A percentile compares a stretch with the other conserved stretches of the same genome.
phyloP scores from a whole-genome alignment of 2,888 invertebrate species.

The Tiphia femorata region DNA sequence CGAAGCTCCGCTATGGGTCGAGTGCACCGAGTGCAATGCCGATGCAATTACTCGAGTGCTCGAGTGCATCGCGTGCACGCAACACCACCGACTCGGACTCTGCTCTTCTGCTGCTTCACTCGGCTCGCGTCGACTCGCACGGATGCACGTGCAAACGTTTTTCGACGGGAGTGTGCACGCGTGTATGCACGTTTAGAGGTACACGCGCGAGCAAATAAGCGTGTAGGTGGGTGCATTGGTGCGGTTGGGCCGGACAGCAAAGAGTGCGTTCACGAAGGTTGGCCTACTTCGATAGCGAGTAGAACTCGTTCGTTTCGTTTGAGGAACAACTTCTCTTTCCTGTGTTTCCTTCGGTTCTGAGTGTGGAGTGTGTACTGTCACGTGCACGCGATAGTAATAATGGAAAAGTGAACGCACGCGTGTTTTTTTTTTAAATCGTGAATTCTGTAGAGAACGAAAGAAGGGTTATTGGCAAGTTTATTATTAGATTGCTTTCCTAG shows the following conservation, averaged over 20 bases:
- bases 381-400: too few relatives aligned
- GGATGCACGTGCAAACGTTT: neutral
- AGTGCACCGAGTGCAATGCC: conserved; percentile 23
- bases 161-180: neutral
- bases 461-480: too few relatives aligned
- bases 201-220: neutral
- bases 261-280: conserved; percentile 19
- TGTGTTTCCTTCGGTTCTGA: too few relatives aligned
- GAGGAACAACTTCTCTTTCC: too few relatives aligned
- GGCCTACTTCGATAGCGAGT: conserved; percentile 43
- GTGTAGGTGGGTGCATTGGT: conserved; percentile 7
- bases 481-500: too few relatives aligned
- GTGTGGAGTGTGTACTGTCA: too few relatives aligned
- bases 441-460: too few relatives aligned
- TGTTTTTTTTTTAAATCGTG: too few relatives aligned
- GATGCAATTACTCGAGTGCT: conserved; percentile 33
- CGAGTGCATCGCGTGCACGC: conserved; percentile 19
- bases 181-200: too few relatives aligned
- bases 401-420: too few relatives aligned
- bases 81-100: conserved; percentile 8
- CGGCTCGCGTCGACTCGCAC: neutral
- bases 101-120: neutral
- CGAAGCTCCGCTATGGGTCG: conserved; percentile 6
- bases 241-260: too few relatives aligned
- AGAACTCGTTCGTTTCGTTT: too few relatives aligned